These are phyloP conservation scores for Panurus biarmicus DNA, from an alignment of 2,113 vertebrate species.

Conservation along the genomic window DNA sequence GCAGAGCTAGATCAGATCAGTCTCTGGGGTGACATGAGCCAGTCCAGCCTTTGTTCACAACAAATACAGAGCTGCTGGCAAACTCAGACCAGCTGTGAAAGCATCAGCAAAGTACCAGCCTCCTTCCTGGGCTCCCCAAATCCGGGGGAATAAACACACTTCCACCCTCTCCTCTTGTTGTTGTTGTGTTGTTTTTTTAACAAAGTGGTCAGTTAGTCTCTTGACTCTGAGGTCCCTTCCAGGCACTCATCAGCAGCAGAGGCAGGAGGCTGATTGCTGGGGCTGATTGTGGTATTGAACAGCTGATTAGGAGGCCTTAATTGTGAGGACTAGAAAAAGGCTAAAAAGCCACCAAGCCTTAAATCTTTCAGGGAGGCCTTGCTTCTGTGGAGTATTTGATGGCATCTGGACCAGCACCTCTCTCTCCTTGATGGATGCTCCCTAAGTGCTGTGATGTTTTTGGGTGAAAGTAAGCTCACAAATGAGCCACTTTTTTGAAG, in stretches of 20 bases:
- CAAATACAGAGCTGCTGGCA: neutral
- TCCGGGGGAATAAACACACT: neutral
- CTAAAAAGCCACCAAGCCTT: neutral
- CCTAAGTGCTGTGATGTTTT: neutral
- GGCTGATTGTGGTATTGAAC: neutral
- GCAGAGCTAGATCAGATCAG: neutral
- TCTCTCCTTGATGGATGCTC: neutral
- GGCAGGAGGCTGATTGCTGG: constrained; percentile 47
- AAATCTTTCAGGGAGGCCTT: fast-evolving
- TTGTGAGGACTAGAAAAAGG: neutral
- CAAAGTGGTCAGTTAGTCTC: neutral
- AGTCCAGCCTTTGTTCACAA: neutral
- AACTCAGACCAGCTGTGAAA: neutral
- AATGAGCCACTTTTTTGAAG: neutral
- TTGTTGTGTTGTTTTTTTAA: neutral
- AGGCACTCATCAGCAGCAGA: neutral
- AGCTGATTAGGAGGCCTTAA: neutral
- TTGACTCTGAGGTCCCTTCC: neutral
- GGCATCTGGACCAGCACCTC: neutral
- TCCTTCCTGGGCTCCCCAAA: neutral
- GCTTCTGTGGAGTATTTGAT: neutral
- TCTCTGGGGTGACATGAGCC: neutral
- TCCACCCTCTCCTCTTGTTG: neutral
- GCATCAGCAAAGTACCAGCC: neutral
- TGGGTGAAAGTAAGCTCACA: neutral